Conservation (phyloP, 2,113 vertebrate genomes). For the Zapus hudsonius region DNA sequence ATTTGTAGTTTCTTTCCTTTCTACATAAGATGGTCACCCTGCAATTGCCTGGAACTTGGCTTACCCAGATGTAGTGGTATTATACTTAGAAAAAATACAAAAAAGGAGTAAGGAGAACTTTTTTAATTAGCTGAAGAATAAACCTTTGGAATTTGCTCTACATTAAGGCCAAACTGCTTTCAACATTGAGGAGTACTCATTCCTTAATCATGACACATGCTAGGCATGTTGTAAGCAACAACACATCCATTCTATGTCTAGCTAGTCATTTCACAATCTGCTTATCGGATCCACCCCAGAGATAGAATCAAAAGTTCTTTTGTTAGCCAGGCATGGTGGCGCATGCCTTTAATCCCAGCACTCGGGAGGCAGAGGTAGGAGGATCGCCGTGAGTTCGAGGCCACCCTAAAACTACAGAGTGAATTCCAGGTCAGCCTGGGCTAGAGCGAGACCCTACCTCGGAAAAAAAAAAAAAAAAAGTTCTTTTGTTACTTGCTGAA, state of each 20-base stretch:
- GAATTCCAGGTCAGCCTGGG: too few species aligned
- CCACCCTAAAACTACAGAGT: too few species aligned
- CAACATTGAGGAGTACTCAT: conserved; percentile 29
- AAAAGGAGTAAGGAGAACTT: neutral
- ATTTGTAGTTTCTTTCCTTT: neutral
- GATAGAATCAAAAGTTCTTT: conserved; percentile 47
- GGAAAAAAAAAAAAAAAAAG: too few species aligned
- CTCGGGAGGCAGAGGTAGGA: too few species aligned
- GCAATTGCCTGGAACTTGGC: neutral
- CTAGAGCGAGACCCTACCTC: too few species aligned
- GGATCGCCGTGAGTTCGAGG: too few species aligned
- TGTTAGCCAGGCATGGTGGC: too few species aligned
- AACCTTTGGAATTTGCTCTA: conserved; percentile 36
- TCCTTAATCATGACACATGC: conserved; percentile 29
- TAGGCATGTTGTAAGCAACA: conserved; percentile 20
- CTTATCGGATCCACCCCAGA: conserved; percentile 31
- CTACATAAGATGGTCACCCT: neutral
- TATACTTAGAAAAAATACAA: conserved; percentile 49
- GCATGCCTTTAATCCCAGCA: too few species aligned
- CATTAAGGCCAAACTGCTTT: conserved; percentile 53
- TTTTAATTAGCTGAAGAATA: conserved; percentile 19
- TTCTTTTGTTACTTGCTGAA: neutral
- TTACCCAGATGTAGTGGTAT: conserved; percentile 15
- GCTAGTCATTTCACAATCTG: conserved; percentile 41
- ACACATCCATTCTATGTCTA: conserved; percentile 40